A percentile compares a stretch with the other conserved stretches of the same genome.
phyloP scores from a whole-genome alignment of 2,797 vertebrate species.

The Oreochromis mossambicus region DNA sequence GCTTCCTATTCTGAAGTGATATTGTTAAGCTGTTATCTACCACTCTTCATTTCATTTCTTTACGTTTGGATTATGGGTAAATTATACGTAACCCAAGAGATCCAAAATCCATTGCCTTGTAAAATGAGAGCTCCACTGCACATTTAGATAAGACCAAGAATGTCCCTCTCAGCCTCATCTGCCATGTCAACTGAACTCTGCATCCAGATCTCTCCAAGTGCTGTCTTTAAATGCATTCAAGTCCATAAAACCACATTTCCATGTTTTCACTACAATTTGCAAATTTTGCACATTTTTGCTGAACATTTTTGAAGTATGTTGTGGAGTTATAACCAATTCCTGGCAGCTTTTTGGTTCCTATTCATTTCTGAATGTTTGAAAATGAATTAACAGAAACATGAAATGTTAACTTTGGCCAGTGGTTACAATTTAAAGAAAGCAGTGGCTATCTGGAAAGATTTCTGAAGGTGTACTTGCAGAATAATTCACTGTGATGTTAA shows the following conservation, averaged over 20 bases:
- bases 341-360: not conserved
- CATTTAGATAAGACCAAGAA: conserved; percentile 40
- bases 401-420: not conserved
- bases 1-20: not conserved
- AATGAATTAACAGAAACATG: not conserved
- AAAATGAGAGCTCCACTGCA: not conserved
- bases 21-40: not conserved
- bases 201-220: not conserved
- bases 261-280: not conserved
- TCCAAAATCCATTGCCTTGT: conserved; percentile 16
- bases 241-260: not conserved
- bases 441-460: not conserved
- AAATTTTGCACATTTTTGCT: not conserved
- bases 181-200: conserved; percentile 18
- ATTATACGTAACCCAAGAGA: conserved; percentile 36
- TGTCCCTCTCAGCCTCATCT: not conserved
- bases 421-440: not conserved
- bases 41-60: conserved; percentile 4
- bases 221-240: not conserved
- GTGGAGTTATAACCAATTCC: not conserved
- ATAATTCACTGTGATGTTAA: not conserved
- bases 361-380: not conserved
- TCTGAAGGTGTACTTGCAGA: not conserved
- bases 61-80: conserved; percentile 33
- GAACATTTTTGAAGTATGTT: not conserved